A percentile compares a stretch with the other conserved stretches of the same genome.
phyloP scores from a whole-genome alignment of 2,113 vertebrate species.

The Oryzias melastigma region DNA sequence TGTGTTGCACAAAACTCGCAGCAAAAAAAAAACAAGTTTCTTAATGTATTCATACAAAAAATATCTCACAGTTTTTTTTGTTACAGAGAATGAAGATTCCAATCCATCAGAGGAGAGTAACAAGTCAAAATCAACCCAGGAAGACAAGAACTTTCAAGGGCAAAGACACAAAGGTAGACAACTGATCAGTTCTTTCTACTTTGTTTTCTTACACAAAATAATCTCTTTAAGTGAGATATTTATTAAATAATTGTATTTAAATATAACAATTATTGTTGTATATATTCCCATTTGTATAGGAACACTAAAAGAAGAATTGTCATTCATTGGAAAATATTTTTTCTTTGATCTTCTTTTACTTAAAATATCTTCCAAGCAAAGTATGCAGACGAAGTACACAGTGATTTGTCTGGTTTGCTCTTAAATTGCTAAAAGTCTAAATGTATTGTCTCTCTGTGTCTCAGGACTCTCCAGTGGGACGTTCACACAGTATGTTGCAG shows the following conservation, averaged over 20 bases:
- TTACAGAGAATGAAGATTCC: constrained; percentile 86
- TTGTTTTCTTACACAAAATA: not conserved
- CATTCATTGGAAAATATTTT: no score
- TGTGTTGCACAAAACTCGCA: not conserved
- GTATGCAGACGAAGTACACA: no score
- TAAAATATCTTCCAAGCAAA: not conserved
- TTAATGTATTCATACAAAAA: not conserved
- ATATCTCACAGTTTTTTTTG: constrained; percentile 44
- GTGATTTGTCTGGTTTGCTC: not conserved
- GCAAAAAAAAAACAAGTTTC: not conserved
- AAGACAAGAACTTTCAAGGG: constrained; percentile 76
- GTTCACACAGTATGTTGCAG: constrained; percentile 73
- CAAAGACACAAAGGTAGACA: constrained; percentile 73
- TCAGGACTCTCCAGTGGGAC: constrained; percentile 70
- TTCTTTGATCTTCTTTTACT: not conserved
- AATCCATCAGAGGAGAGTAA: constrained; percentile 84
- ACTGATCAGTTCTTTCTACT: not conserved
- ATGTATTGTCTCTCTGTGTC: constrained; percentile 15
- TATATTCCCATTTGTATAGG: no score
- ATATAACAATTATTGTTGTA: no score
- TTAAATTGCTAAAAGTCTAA: constrained; percentile 6
- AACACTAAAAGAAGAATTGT: no score
- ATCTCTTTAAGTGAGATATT: not conserved
- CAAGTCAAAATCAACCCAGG: constrained; percentile 84
- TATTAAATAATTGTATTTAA: not conserved